A percentile compares a stretch with the other conserved stretches of the same genome.
Evolutionary conservation across 2,888 invertebrate species (phyloP).

Genomic region (Calliopum simillimum): DNA sequence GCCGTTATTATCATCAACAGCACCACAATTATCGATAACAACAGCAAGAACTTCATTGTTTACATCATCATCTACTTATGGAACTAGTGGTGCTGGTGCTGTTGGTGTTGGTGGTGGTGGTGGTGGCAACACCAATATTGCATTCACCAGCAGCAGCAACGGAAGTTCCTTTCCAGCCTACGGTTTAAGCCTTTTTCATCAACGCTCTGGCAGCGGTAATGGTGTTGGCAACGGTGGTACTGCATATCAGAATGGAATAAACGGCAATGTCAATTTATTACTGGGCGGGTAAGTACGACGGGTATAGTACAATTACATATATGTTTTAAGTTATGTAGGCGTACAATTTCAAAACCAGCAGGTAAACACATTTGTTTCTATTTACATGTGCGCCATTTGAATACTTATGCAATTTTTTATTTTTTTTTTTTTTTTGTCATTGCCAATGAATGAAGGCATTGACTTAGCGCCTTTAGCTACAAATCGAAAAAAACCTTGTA

Average conservation of each 20-base stretch:
- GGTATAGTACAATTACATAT: conserved; percentile 9
- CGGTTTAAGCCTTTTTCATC: conserved; percentile 61
- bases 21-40: conserved; percentile 3
- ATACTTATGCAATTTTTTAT: no score
- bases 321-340: not conserved
- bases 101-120: conserved; percentile 10
- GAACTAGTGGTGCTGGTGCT: conserved; percentile 26
- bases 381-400: no score
- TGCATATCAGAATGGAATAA: conserved; percentile 59
- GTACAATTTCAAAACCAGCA: no score
- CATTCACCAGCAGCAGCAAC: conserved; percentile 62
- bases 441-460: no score
- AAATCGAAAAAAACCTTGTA: no score
- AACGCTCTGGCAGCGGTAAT: conserved; percentile 53
- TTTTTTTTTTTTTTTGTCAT: no score
- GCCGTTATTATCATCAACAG: not conserved
- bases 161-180: conserved; percentile 61
- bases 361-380: no score
- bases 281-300: conserved; percentile 85
- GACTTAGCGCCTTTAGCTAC: no score
- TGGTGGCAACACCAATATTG: conserved; percentile 36
- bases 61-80: conserved; percentile 20
- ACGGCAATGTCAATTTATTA: conserved; percentile 78
- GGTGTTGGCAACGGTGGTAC: conserved; percentile 47
- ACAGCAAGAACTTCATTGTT: conserved; percentile 32